Evolutionary conservation across 2,113 vertebrate species (phyloP).

Genomic region (Corydoras maculifer): DNA sequence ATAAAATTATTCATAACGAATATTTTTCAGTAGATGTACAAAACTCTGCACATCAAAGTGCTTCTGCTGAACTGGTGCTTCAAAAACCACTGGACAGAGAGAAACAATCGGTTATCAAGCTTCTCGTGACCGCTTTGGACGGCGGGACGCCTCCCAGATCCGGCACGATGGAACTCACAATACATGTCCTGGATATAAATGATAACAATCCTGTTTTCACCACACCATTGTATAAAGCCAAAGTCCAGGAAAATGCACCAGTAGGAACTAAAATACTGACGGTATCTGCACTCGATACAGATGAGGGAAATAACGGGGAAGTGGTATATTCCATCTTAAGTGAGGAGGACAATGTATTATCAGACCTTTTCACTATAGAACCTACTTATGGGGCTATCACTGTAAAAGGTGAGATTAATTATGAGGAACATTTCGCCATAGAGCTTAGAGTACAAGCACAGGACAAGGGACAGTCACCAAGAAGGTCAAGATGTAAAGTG

Average conservation of each 20-base stretch:
- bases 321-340: slow-evolving; percentile 31
- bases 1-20: slow-evolving; percentile 54
- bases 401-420: slow-evolving; percentile 62
- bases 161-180: slow-evolving; percentile 44
- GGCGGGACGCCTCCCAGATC: slow-evolving; percentile 47
- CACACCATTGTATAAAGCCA: slow-evolving; percentile 46
- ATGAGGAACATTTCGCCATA: slow-evolving; percentile 59
- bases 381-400: slow-evolving; percentile 66
- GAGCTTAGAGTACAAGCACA: slow-evolving; percentile 65
- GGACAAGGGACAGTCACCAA: slow-evolving; percentile 55
- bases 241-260: slow-evolving; percentile 47
- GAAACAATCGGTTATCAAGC: slow-evolving; percentile 40
- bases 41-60: slow-evolving; percentile 51
- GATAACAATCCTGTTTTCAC: slow-evolving; percentile 61
- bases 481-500: slow-evolving; percentile 58
- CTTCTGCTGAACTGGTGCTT: slow-evolving; percentile 42
- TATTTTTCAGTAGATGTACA: slow-evolving; percentile 54
- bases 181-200: slow-evolving; percentile 60
- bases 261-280: slow-evolving; percentile 41
- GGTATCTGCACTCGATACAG: slow-evolving; percentile 50
- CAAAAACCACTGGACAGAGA: slow-evolving; percentile 55
- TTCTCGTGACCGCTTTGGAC: slow-evolving; percentile 48
- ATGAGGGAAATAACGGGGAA: slow-evolving; percentile 56
- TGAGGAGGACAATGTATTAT: slow-evolving; percentile 49
- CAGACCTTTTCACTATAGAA: slow-evolving; percentile 64